Conservation (phyloP, 2,113 vertebrate genomes). For the Spilogale gracilis region DNA sequence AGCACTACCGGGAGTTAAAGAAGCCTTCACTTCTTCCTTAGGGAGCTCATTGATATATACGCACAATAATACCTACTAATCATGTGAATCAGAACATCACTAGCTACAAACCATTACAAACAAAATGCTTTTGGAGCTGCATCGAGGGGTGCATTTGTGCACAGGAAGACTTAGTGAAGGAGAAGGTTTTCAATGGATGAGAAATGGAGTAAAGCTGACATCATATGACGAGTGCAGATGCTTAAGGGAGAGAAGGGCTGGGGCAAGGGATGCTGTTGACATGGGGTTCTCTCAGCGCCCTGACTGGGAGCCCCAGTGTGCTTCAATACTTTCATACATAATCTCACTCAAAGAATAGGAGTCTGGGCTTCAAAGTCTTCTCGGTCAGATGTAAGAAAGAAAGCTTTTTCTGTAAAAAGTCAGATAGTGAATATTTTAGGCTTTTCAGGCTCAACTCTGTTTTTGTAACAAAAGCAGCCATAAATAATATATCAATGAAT, state of each 20-base stretch:
- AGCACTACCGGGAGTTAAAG: background rate
- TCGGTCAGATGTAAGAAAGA: background rate
- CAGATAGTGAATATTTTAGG: background rate
- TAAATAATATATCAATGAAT: background rate
- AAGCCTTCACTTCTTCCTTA: background rate
- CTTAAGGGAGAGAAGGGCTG: background rate
- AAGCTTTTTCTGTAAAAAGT: background rate
- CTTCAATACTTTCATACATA: background rate
- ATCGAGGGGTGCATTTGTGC: background rate
- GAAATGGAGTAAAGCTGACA: background rate
- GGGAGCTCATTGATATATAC: background rate
- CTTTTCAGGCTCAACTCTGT: background rate
- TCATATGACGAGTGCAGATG: background rate
- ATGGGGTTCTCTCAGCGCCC: too few relatives aligned
- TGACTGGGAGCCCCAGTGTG: background rate
- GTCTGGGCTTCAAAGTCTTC: background rate
- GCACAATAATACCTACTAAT: background rate
- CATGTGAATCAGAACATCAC: background rate
- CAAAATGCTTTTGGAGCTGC: background rate
- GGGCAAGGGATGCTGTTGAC: background rate
- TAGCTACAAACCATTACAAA: background rate
- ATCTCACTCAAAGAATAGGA: background rate
- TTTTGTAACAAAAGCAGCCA: background rate
- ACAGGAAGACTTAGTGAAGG: background rate
- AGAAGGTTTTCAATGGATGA: background rate